phyloP scores from a whole-genome alignment of 1,140 invertebrate genomes.

The Anthonomus grandis region DNA sequence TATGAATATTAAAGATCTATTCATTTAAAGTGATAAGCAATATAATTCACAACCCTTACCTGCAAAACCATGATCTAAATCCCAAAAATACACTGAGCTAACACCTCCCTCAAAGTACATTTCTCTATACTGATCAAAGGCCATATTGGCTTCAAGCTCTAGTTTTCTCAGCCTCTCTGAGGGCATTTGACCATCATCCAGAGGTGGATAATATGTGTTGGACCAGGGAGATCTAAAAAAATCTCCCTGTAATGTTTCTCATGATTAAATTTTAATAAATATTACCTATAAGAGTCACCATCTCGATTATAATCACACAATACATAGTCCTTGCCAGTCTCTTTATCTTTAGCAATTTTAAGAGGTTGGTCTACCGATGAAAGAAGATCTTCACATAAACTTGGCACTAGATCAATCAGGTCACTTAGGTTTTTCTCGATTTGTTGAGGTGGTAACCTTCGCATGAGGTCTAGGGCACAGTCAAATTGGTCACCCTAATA shows the following conservation, averaged over 20 bases:
- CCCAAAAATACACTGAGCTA: slow-evolving; percentile 99
- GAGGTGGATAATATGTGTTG: slow-evolving; percentile 95
- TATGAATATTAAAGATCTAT: slow-evolving; percentile 33
- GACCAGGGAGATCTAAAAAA: slow-evolving; percentile 92
- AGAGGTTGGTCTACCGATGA: slow-evolving; percentile 98
- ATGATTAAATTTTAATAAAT: too few species aligned
- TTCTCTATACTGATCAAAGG: slow-evolving; percentile 98
- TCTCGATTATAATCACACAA: slow-evolving; percentile 99
- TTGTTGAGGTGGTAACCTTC: slow-evolving; percentile 96
- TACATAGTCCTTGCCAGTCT: slow-evolving; percentile 93
- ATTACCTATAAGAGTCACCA: slow-evolving; percentile 93
- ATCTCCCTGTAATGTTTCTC: too few species aligned
- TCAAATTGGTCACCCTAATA: slow-evolving; percentile 95
- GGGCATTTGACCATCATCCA: slow-evolving; percentile 98
- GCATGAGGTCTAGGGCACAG: slow-evolving; percentile 97
- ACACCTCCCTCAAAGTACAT: slow-evolving; percentile 99
- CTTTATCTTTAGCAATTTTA: slow-evolving; percentile 95
- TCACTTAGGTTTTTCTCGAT: slow-evolving; percentile 98
- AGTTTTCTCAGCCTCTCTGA: slow-evolving; percentile 92
- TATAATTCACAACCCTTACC: slow-evolving; percentile 48
- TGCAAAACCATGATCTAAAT: slow-evolving; percentile 98
- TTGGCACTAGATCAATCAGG: slow-evolving; percentile 94
- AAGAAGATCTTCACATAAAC: slow-evolving; percentile 93
- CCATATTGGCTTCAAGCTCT: slow-evolving; percentile 96
- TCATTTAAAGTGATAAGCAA: neutral